Conservation (phyloP, 2,113 vertebrate species). For the Lampris megalopsis region DNA sequence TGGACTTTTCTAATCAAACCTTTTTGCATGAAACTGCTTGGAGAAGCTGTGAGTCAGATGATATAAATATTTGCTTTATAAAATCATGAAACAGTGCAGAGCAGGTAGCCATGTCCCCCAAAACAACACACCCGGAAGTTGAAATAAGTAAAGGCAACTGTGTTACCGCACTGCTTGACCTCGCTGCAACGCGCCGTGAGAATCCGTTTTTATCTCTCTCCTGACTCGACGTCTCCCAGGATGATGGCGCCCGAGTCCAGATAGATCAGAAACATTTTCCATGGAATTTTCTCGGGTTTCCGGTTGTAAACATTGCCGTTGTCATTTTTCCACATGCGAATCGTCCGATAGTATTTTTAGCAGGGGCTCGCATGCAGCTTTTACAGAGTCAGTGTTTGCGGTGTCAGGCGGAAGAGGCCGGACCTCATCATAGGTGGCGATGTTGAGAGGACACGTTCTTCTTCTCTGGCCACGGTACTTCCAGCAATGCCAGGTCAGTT, state of each 20-base stretch:
- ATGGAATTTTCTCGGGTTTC: constrained; percentile 11
- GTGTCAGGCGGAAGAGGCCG: constrained; percentile 53
- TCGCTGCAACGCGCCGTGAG: not conserved
- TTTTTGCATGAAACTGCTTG: too few relatives aligned
- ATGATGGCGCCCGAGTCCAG: not conserved
- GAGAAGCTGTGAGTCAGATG: too few relatives aligned
- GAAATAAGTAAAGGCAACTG: too few relatives aligned
- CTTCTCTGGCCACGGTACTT: constrained; percentile 31
- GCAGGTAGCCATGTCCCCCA: too few relatives aligned
- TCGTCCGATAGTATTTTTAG: constrained; percentile 12
- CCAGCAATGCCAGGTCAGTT: constrained; percentile 24
- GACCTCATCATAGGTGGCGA: constrained; percentile 35
- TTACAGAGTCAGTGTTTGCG: constrained; percentile 12
- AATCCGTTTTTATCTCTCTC: constrained; percentile 11
- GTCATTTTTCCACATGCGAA: constrained; percentile 29
- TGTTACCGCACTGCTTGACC: not conserved
- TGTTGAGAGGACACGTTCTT: constrained; percentile 2
- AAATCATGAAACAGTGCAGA: too few relatives aligned
- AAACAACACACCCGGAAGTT: too few relatives aligned
- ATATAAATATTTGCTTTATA: too few relatives aligned
- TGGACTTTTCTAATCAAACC: too few relatives aligned
- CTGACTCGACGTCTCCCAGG: not conserved
- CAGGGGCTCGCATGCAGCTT: constrained; percentile 11
- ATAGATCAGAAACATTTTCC: not conserved
- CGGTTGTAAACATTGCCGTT: constrained; percentile 12